Conservation (phyloP, 2,113 vertebrate genomes). For the Micromys minutus region DNA sequence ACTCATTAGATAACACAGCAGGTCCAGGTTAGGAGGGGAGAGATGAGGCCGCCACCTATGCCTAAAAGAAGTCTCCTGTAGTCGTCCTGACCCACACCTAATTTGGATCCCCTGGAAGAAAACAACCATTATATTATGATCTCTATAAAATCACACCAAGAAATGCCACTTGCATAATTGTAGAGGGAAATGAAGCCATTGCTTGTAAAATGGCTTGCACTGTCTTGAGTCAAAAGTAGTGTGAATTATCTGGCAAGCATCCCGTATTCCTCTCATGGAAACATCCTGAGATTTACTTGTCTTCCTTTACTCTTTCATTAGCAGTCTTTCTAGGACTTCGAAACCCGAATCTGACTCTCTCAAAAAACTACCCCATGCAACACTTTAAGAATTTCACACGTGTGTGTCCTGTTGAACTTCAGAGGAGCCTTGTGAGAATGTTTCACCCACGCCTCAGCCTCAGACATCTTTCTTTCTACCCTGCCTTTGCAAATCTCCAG, state of each 20-base stretch:
- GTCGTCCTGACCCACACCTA: constrained; percentile 33
- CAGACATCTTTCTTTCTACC: not conserved
- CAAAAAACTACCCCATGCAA: not conserved
- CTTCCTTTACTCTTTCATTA: not conserved
- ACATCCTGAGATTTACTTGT: constrained; percentile 21
- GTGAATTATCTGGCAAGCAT: constrained; percentile 47
- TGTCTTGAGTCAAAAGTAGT: constrained; percentile 48
- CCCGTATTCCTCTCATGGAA: constrained; percentile 34
- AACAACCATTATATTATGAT: constrained; percentile 37
- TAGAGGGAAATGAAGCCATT: constrained; percentile 75
- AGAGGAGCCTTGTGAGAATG: not conserved
- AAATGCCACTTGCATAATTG: constrained; percentile 67
- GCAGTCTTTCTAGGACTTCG: constrained; percentile 17
- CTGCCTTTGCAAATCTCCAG: not conserved
- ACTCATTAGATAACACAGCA: not conserved
- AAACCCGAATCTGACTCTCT: constrained; percentile 37
- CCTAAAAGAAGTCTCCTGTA: constrained; percentile 40
- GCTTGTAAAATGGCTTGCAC: constrained; percentile 67
- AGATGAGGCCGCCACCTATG: not conserved
- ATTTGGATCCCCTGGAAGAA: constrained; percentile 52
- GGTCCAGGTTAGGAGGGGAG: not conserved
- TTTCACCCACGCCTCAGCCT: not conserved
- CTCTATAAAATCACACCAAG: constrained; percentile 63
- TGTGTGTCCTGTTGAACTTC: not conserved
- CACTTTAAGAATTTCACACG: not conserved